Evolutionary conservation across 2,888 invertebrate species (phyloP).

Genomic region (Adineta ricciae): DNA sequence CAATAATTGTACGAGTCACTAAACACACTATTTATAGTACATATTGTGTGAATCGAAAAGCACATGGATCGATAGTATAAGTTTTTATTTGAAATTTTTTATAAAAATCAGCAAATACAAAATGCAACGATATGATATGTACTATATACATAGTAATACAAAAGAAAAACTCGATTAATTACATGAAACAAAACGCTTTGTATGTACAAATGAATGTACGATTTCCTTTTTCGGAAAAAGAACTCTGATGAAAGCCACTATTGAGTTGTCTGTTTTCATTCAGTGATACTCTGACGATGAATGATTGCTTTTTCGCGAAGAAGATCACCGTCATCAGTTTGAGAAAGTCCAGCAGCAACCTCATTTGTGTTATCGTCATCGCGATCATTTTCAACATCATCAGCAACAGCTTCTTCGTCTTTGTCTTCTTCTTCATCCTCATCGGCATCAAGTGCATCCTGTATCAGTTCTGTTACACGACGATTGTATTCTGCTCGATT

Average conservation of each 20-base stretch:
- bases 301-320: not conserved
- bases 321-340: not conserved
- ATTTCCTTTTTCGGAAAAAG: too few relatives aligned
- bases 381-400: too few relatives aligned
- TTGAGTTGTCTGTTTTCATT: not conserved
- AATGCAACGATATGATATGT: not conserved
- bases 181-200: not conserved
- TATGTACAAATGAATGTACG: not conserved
- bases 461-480: not conserved
- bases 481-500: slow-evolving; percentile 2
- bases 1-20: not conserved
- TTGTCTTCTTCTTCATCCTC: not conserved
- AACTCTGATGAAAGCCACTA: too few relatives aligned
- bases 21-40: not conserved
- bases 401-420: not conserved
- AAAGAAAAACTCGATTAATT: not conserved
- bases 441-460: not conserved
- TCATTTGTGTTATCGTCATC: not conserved
- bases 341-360: too few relatives aligned
- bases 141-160: not conserved
- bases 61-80: too few relatives aligned
- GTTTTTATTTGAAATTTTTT: not conserved
- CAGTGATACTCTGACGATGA: not conserved
- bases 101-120: not conserved
- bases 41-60: too few relatives aligned